Evolutionary conservation across 2,113 vertebrate species (phyloP), one percentile per base, ranked within the genome.

Genomic region (Sturnus vulgaris): DNA sequence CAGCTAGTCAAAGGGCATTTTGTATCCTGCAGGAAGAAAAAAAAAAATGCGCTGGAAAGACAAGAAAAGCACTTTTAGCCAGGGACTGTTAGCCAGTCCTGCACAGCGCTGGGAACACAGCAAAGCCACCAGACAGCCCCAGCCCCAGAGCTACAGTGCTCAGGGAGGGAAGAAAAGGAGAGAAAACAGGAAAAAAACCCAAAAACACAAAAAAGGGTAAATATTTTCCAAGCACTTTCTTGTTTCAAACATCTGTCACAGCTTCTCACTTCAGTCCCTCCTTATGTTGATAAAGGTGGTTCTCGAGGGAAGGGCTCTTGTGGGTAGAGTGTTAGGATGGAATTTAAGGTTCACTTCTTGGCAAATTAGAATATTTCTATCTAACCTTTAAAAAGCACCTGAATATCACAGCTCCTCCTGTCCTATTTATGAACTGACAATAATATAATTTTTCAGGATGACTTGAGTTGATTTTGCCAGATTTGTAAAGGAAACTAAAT

Each of bases 121-220:
- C 70, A 76, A 71, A 88, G 17, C 44, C 47, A 8, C 7, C 10
- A 37, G 33, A 15, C 55, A 33, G 15, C 18, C 55, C 17, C 0
- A 0, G 63, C 12, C 33, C 27, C 46, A 69, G 0, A 0, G 22
- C 9, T 33, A 7, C 33, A 77, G 39, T 5, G 28, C 15, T 53
- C 55, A 37, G 19, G 21, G 35, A 57, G 27, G 28, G 3, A 6
- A 17, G 21, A 40, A 37, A 21, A 13, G 5, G 2, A 16, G 13
- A 7, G 33, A 27, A 12, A 53, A 28, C 2, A 16, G 6, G 2
- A 12, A 9, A 17, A 79, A 13, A 44, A 44, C 7, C 42, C 14
- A 42, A 42, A 42, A 42, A 42, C 27, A 46, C 5, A 21, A 15
- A 35, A 22, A 30, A 10, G 8, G 7, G 9, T 20, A 52, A 73